Evolutionary conservation across 2,888 invertebrate genomes (phyloP).

Genomic region (Erpobdella octoculata): DNA sequence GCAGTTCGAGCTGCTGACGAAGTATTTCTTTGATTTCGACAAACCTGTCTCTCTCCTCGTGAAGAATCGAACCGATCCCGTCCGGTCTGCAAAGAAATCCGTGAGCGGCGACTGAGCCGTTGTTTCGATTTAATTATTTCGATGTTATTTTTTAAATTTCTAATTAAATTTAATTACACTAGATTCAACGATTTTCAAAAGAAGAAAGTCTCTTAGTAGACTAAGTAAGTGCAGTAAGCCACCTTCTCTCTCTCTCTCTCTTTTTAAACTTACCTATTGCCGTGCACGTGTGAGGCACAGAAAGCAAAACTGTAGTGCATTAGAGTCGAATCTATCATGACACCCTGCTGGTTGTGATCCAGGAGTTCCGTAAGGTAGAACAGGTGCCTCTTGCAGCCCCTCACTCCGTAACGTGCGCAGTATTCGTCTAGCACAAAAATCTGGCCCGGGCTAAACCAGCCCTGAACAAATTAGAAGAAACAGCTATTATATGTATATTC

Average conservation of each 20-base stretch:
- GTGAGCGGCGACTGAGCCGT: too few relatives aligned
- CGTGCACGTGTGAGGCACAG: constrained; percentile 97
- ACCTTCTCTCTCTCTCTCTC: too few relatives aligned
- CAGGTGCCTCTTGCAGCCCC: constrained; percentile 91
- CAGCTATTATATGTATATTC: not conserved
- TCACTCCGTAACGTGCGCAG: constrained; percentile 90
- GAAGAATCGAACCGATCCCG: constrained; percentile 91
- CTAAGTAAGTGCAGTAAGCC: too few relatives aligned
- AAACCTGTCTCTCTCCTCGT: constrained; percentile 83
- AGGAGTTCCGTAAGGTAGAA: constrained; percentile 89
- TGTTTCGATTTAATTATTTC: too few relatives aligned
- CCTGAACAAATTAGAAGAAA: constrained; percentile 57
- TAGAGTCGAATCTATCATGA: constrained; percentile 93
- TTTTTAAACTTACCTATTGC: constrained; percentile 86
- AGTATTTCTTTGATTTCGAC: constrained; percentile 92
- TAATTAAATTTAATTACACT: too few relatives aligned
- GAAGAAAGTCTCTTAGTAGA: too few relatives aligned
- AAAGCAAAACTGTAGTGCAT: constrained; percentile 99
- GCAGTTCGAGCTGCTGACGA: constrained; percentile 82
- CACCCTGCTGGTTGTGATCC: constrained; percentile 71
- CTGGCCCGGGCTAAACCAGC: constrained; percentile 99
- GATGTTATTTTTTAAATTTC: too few relatives aligned
- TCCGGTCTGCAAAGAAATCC: constrained; percentile 68
- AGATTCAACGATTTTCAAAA: too few relatives aligned
- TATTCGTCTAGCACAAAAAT: constrained; percentile 86